Conservation (phyloP, 2,888 invertebrate genomes). For the Perizoma affinitatum region DNA sequence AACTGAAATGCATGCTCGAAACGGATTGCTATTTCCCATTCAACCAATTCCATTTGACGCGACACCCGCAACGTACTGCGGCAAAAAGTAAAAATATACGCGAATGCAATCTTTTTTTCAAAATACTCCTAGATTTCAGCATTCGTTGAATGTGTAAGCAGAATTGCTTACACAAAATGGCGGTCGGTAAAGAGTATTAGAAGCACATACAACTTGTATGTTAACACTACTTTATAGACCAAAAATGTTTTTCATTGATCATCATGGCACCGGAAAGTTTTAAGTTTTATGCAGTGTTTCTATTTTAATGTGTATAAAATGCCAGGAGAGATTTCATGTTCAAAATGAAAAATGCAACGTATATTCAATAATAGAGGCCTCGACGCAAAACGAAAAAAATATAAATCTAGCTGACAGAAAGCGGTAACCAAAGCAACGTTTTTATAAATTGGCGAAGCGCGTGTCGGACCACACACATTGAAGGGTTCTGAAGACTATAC, state of each 20-base stretch:
- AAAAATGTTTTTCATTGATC: background rate
- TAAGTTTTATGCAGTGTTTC: background rate
- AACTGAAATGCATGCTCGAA: conserved; percentile 26
- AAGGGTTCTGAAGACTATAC: too few relatives aligned
- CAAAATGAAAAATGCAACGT: conserved; percentile 75
- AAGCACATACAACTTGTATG: too few relatives aligned
- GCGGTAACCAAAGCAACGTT: conserved; percentile 59
- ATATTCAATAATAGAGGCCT: conserved; percentile 55
- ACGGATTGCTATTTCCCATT: conserved; percentile 56
- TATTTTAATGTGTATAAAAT: conserved; percentile 31
- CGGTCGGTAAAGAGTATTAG: too few relatives aligned
- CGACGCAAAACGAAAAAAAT: conserved; percentile 59
- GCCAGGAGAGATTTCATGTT: conserved; percentile 51
- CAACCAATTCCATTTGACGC: conserved; percentile 47
- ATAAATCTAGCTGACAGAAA: conserved; percentile 54
- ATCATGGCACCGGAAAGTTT: background rate
- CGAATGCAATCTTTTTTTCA: conserved; percentile 32
- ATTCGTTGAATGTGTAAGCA: conserved; percentile 1
- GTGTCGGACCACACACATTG: too few relatives aligned
- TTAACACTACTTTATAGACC: background rate
- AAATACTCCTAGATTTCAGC: conserved; percentile 19
- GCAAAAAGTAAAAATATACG: conserved; percentile 21
- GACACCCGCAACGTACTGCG: conserved; percentile 47
- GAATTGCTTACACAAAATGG: background rate
- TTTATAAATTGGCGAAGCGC: background rate